Evolutionary conservation across 2,113 vertebrate species (phyloP).

Genomic region (Trematomus loennbergii): DNA sequence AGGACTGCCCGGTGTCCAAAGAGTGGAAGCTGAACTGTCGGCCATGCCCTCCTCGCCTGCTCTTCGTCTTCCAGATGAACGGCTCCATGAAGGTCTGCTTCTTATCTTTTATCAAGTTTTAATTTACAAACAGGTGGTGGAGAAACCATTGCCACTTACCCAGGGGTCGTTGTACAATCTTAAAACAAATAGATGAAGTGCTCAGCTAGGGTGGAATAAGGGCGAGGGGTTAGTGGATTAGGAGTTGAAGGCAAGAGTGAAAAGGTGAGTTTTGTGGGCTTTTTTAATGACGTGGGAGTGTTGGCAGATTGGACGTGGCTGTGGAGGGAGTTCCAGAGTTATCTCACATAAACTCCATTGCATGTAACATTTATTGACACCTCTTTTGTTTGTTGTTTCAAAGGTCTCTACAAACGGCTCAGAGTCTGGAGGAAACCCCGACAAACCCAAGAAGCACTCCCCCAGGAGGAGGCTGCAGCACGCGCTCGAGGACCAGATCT

Average conservation of each 20-base stretch:
- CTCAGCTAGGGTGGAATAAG: no score
- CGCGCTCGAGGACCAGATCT: constrained; percentile 97
- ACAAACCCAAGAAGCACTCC: constrained; percentile 97
- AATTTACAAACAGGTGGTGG: neutral
- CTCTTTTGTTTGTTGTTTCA: constrained; percentile 19
- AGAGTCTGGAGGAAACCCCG: constrained; percentile 84
- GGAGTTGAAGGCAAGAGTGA: no score
- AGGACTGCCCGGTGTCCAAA: constrained; percentile 94
- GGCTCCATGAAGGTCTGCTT: constrained; percentile 86
- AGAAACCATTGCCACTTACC: no score
- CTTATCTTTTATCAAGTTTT: neutral
- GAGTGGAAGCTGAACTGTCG: constrained; percentile 98
- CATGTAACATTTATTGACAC: neutral
- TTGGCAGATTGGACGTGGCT: no score
- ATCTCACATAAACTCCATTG: neutral
- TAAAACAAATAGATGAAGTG: no score
- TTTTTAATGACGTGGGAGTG: no score
- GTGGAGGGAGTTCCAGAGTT: no score
- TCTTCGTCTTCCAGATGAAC: constrained; percentile 97
- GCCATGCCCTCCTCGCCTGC: constrained; percentile 93
- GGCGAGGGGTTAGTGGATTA: no score
- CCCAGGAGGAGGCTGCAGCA: constrained; percentile 95
- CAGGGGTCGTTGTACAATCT: no score
- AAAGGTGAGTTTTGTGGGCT: no score
- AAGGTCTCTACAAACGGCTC: constrained; percentile 78